Conservation (phyloP, 2,797 vertebrate species). For the Hippocampus kuda region DNA sequence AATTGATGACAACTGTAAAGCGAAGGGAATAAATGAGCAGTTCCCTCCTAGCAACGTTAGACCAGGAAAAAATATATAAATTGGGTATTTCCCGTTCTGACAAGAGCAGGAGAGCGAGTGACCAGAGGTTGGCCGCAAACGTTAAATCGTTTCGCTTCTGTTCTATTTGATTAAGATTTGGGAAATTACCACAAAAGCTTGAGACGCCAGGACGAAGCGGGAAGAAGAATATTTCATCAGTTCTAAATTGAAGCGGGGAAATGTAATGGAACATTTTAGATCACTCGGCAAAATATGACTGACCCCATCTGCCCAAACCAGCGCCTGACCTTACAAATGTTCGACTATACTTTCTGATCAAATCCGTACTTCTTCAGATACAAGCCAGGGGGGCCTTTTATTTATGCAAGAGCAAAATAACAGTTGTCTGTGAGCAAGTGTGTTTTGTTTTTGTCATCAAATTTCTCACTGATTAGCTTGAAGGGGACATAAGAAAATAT, state of each 20-base stretch:
- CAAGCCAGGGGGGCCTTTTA: neutral
- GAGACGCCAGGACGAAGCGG: neutral
- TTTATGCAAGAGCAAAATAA: too few relatives aligned
- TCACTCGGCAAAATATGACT: neutral
- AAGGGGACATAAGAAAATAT: too few relatives aligned
- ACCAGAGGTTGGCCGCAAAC: neutral
- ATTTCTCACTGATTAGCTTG: too few relatives aligned
- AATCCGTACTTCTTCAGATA: neutral
- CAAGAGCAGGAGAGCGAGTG: neutral
- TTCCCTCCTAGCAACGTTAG: neutral
- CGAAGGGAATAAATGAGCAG: neutral
- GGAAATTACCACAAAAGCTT: neutral
- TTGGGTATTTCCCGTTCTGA: conserved; percentile 1
- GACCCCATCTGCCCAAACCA: neutral
- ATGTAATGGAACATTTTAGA: neutral
- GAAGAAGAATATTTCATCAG: neutral
- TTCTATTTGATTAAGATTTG: neutral
- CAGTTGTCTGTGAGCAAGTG: neutral
- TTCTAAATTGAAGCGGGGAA: neutral
- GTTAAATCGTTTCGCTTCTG: neutral
- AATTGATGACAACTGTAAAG: neutral
- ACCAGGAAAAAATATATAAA: neutral
- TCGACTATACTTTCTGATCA: neutral
- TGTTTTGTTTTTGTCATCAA: neutral
- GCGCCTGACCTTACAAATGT: neutral